A percentile compares a stretch with the other conserved stretches of the same genome.
Evolutionary conservation across 2,797 vertebrate genomes (phyloP).

Genomic region (Spinus olivaceus): DNA sequence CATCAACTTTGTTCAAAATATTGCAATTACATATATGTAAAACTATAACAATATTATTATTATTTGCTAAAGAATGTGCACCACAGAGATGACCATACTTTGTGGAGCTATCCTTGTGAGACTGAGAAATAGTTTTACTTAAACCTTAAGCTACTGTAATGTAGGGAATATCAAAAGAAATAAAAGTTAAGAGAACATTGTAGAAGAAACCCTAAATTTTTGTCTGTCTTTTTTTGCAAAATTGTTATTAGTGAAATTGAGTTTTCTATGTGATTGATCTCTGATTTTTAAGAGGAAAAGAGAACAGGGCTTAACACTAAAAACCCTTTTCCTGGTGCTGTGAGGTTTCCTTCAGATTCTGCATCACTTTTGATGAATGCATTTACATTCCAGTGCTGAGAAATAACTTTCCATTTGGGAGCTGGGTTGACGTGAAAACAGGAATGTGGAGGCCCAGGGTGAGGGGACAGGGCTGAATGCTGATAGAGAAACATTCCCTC

Average conservation of each 20-base stretch:
- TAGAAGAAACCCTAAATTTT: not conserved
- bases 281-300: not conserved
- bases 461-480: conserved; percentile 62
- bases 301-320: not conserved
- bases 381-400: conserved; percentile 68
- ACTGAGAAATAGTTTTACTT: not conserved
- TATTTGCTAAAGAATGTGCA: not conserved
- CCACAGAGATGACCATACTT: not conserved
- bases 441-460: conserved; percentile 74
- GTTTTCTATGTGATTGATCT: not conserved
- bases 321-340: not conserved
- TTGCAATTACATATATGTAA: not conserved
- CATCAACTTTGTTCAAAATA: not conserved
- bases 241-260: not conserved
- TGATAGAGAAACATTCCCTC: conserved; percentile 31
- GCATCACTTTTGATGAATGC: conserved; percentile 69
- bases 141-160: not conserved
- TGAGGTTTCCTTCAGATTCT: not conserved
- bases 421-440: conserved; percentile 72
- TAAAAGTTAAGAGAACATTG: not conserved
- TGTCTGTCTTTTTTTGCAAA: not conserved
- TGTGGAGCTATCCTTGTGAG: not conserved
- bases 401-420: conserved; percentile 79
- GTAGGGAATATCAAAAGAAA: not conserved
- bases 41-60: not conserved